Percentiles rank a stretch among this genome's conserved stretches.
These are phyloP conservation scores for Potamilus streckersoni DNA, from an alignment of 1,140 invertebrate species.

Conservation along the genomic window DNA sequence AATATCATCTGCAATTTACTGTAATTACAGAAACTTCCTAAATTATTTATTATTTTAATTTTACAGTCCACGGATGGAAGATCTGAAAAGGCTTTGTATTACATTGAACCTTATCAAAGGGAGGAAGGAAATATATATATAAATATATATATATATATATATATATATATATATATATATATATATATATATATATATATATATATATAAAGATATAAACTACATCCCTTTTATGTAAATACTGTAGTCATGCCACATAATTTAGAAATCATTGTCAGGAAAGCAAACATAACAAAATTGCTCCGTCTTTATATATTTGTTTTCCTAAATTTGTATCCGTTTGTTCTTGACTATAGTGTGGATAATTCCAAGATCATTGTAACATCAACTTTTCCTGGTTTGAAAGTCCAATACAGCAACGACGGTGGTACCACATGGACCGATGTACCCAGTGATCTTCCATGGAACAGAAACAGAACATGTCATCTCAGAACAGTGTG, in stretches of 20 bases:
- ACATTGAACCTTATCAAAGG: too few relatives aligned
- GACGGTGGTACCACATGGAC: slow-evolving; percentile 38
- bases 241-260: background rate
- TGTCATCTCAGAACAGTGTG: slow-evolving; percentile 22
- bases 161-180: too few relatives aligned
- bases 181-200: too few relatives aligned
- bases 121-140: too few relatives aligned
- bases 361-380: slow-evolving; percentile 12
- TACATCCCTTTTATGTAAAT: background rate
- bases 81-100: too few relatives aligned
- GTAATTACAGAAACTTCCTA: too few relatives aligned
- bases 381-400: slow-evolving; percentile 35
- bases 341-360: background rate
- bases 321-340: background rate
- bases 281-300: background rate
- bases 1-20: too few relatives aligned
- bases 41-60: too few relatives aligned
- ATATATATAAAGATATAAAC: too few relatives aligned
- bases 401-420: slow-evolving; percentile 34
- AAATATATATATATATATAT: too few relatives aligned
- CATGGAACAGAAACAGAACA: slow-evolving; percentile 4
- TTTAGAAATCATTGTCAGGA: background rate
- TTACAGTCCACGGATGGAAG: too few relatives aligned
- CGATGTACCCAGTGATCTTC: background rate
- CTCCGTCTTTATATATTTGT: background rate